Base-by-base conservation (phyloP, 1,140 invertebrate genomes). In the Pseudomyrmex pallidus region DNA sequence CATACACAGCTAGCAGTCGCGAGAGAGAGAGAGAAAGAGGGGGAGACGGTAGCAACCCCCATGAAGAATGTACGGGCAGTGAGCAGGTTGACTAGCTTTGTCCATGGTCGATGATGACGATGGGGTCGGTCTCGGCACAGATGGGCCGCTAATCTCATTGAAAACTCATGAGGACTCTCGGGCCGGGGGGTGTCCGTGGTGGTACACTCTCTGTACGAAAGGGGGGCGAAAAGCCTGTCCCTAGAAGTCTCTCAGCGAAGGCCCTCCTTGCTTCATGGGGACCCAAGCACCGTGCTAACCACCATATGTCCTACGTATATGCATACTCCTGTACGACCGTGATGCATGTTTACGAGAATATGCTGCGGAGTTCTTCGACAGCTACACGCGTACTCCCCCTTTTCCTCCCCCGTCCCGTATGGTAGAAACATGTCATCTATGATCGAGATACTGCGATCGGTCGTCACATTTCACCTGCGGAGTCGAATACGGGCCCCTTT, bases 71-170 rank as follows among this genome's bases (percentile, higher is more conserved):
- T 86, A 90, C 90, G 90, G 85, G 88, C 90, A 89, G 86, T 86
- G 88, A 92, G 90, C 93, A 94, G 93, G 93, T 94, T 94, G 91
- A 93, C 90, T 91, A 91, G 91, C 90, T 93, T 94, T 93, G 92
- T 94, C 91, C 90, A 90, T 89, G 89, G 83, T 89, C 91, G 90
- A 92, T 90, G 91, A 93, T 91, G 91, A 92, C 90, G 91, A 92
- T 93, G 90, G 90, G 91, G 93, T 92, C 90, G 91, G 90, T 89
- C 90, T 91, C 80, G 85, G 93, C 93, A 94, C 94, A 94, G 94
- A 94, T 94, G 94, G 93, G 91, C 92, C 90, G 92, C 91, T 94
- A 94, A 94, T 94, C 94, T 94, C 93, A 94, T 94, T 94, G 93
- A 94, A 94, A 94, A 94, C 94, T 94, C 92, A 93, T 93, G 93